Evolutionary conservation across 2,113 vertebrate genomes (phyloP).

Genomic region (Acrocephalus kingi): DNA sequence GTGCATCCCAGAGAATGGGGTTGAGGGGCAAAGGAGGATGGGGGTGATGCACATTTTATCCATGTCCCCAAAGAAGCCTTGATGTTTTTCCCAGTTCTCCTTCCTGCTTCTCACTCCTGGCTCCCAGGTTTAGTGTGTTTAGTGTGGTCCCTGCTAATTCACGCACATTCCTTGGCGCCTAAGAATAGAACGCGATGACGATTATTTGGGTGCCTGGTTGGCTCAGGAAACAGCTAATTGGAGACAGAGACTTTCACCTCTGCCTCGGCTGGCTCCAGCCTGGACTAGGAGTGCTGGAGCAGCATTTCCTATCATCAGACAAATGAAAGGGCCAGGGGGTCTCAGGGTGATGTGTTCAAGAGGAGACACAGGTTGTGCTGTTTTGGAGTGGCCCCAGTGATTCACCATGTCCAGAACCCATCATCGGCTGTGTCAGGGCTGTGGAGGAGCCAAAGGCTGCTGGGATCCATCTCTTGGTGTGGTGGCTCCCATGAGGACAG

Average conservation of each 20-base stretch:
- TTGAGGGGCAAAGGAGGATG: background rate
- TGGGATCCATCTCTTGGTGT: background rate
- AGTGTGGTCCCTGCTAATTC: background rate
- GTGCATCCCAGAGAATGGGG: background rate
- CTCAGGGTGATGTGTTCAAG: background rate
- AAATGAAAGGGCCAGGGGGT: rapidly evolving
- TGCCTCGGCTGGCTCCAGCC: conserved; percentile 8
- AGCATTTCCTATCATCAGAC: background rate
- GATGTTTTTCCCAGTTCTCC: background rate
- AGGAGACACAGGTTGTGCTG: background rate
- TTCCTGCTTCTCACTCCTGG: background rate
- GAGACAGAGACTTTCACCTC: conserved; percentile 48
- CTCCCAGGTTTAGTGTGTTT: conserved; percentile 13
- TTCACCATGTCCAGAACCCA: background rate
- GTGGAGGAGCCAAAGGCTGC: background rate
- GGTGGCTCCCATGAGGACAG: rapidly evolving
- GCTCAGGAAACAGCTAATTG: conserved; percentile 48
- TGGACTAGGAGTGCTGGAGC: background rate
- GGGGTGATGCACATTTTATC: rapidly evolving
- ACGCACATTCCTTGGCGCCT: background rate
- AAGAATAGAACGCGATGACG: background rate
- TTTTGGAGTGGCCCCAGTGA: background rate
- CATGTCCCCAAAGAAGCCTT: background rate
- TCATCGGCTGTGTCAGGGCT: rapidly evolving
- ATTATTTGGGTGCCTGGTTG: conserved; percentile 40